phyloP scores from a whole-genome alignment of 2,888 invertebrate species.

The Ophonus ardosiacus region DNA sequence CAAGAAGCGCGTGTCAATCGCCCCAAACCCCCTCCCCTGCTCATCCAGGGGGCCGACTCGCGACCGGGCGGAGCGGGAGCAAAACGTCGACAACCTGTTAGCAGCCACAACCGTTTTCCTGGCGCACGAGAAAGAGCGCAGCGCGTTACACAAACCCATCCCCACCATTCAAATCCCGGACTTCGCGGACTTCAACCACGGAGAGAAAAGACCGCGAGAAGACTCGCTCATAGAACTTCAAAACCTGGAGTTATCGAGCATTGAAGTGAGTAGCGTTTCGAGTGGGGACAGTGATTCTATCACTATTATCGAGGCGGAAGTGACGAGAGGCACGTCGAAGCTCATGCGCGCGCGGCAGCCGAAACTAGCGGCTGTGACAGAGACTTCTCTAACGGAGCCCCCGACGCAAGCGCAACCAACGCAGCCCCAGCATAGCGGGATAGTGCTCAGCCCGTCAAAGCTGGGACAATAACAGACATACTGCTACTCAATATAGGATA shows the following conservation, averaged over 20 bases:
- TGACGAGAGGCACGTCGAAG: conserved; percentile 68
- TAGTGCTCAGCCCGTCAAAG: conserved; percentile 78
- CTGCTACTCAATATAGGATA: conserved; percentile 16
- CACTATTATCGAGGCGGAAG: conserved; percentile 70
- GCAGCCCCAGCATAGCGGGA: conserved; percentile 76
- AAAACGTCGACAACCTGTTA: conserved; percentile 69
- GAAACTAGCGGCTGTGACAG: conserved; percentile 66
- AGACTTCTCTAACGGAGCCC: neutral
- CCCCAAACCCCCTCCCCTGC: conserved; percentile 73
- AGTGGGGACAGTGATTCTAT: conserved; percentile 70
- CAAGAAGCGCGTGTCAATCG: conserved; percentile 75
- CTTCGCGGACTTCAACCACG: conserved; percentile 70
- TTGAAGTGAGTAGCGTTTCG: conserved; percentile 73
- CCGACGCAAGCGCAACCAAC: neutral
- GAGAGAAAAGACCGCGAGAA: conserved; percentile 65
- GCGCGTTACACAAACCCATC: conserved; percentile 65
- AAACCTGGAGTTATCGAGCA: conserved; percentile 72
- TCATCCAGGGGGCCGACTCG: conserved; percentile 69
- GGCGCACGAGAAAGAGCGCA: conserved; percentile 75
- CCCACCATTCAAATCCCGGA: conserved; percentile 71
- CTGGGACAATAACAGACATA: conserved; percentile 65
- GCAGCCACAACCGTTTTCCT: conserved; percentile 76
- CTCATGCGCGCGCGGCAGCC: conserved; percentile 72
- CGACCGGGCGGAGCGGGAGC: conserved; percentile 14
- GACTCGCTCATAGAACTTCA: conserved; percentile 75